Percentiles rank a stretch among this genome's conserved stretches.
These are phyloP conservation scores for Campopleginae sp. DNA, from an alignment of 2,888 invertebrate genomes.

Conservation along the genomic window DNA sequence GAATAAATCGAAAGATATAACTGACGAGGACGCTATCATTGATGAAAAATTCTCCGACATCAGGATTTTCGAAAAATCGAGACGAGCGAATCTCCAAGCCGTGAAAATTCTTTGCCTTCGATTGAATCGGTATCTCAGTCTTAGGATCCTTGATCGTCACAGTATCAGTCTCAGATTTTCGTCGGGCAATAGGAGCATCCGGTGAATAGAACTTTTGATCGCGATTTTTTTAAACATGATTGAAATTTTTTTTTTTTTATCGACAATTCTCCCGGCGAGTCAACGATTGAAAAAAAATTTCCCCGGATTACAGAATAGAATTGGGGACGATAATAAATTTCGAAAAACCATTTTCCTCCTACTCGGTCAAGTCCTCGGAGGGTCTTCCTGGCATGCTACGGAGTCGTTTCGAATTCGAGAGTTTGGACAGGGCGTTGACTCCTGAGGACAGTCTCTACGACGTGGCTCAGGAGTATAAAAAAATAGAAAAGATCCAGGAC, in stretches of 20 bases:
- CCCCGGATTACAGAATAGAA: slow-evolving; percentile 69
- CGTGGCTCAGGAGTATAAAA: slow-evolving; percentile 65
- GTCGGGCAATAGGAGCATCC: slow-evolving; percentile 65
- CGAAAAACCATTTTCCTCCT: slow-evolving; percentile 65
- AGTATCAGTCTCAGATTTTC: slow-evolving; percentile 72
- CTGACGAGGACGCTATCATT: neutral
- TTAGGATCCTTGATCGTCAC: slow-evolving; percentile 71
- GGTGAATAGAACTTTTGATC: slow-evolving; percentile 57
- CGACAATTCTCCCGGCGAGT: neutral
- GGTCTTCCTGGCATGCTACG: slow-evolving; percentile 45
- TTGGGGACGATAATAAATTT: slow-evolving; percentile 73
- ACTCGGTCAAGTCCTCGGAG: slow-evolving; percentile 65
- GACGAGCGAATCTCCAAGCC: slow-evolving; percentile 44
- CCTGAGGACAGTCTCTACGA: slow-evolving; percentile 64
- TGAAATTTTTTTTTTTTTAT: too few relatives aligned
- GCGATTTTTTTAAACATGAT: too few relatives aligned
- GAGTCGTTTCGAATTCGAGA: slow-evolving; percentile 65
- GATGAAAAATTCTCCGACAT: neutral
- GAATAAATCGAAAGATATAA: neutral
- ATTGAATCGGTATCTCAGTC: slow-evolving; percentile 72
- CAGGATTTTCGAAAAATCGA: neutral
- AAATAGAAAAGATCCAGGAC: slow-evolving; percentile 22
- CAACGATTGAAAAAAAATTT: neutral
- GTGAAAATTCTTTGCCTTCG: slow-evolving; percentile 73
- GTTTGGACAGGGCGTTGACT: slow-evolving; percentile 32